These are phyloP conservation scores for Choreutis nemorana DNA, from an alignment of 2,888 invertebrate genomes.

Conservation along the genomic window DNA sequence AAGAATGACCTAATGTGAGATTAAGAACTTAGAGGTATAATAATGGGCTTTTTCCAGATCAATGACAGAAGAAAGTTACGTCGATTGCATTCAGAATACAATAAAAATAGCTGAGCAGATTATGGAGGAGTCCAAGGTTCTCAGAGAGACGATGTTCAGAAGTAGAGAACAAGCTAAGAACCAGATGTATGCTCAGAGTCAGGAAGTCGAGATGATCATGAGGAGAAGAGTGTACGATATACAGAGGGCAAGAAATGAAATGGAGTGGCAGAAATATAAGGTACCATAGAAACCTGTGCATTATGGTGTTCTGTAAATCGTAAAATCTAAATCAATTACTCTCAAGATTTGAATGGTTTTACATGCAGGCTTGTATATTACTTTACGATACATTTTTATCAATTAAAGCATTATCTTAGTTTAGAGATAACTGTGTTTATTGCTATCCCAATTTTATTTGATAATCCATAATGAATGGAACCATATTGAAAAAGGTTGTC, in stretches of 20 bases:
- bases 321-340: no score
- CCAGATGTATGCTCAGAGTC: conserved; percentile 82
- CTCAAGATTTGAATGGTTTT: no score
- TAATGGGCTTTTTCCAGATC: conserved; percentile 30
- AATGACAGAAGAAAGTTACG: conserved; percentile 84
- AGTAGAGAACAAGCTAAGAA: conserved; percentile 81
- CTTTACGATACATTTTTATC: no score
- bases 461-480: no score
- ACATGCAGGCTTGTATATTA: no score
- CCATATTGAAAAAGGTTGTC: no score
- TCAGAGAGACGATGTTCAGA: conserved; percentile 82
- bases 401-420: no score
- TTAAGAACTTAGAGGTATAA: conserved; percentile 1
- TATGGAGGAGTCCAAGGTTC: conserved; percentile 76
- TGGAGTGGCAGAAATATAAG: conserved; percentile 83
- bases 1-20: conserved; percentile 6
- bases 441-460: no score
- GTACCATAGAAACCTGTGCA: conserved; percentile 25
- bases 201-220: conserved; percentile 83
- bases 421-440: no score
- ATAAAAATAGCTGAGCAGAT: conserved; percentile 84
- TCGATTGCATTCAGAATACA: conserved; percentile 79
- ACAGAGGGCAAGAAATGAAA: conserved; percentile 83
- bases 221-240: conserved; percentile 89
- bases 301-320: no score